Evolutionary conservation across 2,113 vertebrate species (phyloP).

Genomic region (Erythrolamprus reginae): DNA sequence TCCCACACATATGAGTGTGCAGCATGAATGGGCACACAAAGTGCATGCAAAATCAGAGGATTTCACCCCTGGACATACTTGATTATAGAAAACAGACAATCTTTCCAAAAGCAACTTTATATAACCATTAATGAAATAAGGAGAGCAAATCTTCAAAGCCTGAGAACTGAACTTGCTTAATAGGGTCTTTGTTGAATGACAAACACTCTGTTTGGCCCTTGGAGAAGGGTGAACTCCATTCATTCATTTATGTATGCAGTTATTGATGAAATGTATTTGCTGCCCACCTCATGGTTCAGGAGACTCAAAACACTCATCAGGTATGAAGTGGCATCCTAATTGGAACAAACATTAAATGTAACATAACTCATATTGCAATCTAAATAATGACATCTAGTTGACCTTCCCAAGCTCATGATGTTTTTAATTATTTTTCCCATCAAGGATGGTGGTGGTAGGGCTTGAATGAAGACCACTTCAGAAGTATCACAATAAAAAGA

Average conservation of each 20-base stretch:
- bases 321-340: not conserved
- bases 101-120: not conserved
- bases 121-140: not conserved
- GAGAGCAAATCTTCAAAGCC: not conserved
- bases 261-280: not conserved
- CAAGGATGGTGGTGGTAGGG: not conserved
- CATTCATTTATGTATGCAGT: not conserved
- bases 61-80: not conserved
- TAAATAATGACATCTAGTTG: not conserved
- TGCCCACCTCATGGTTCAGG: not conserved
- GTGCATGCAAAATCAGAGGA: too few relatives aligned
- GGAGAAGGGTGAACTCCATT: not conserved
- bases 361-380: not conserved
- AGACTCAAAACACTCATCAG: not conserved
- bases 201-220: not conserved
- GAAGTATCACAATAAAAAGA: not conserved
- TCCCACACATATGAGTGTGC: too few relatives aligned
- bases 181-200: not conserved
- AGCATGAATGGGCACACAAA: too few relatives aligned
- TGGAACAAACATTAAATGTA: not conserved
- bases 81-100: not conserved
- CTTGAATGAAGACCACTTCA: not conserved
- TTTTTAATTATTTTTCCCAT: not conserved
- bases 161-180: not conserved
- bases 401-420: not conserved